Evolutionary conservation across 2,888 invertebrate species (phyloP), one percentile per base, ranked within the genome.

Genomic region (Endotricha flammealis): DNA sequence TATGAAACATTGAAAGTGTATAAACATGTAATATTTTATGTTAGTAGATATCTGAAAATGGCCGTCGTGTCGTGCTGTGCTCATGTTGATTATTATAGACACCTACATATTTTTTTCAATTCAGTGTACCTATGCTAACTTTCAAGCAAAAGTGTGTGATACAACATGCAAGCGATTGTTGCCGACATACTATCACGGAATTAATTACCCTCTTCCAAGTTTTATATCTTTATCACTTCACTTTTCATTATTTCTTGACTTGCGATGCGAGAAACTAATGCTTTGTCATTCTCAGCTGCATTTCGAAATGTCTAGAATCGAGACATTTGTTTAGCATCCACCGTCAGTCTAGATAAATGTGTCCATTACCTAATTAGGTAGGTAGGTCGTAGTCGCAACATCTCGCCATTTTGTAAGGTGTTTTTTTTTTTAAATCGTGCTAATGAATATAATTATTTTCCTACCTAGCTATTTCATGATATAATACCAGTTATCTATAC

Each of bases 1-100:
- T 55, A 56, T 58, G 43, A 59, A 59, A 63, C 63, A 70, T 62
- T 58, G 64, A 64, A 67, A 66, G 57, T 63, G 56, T 48, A 43
- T 48, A 46, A 44, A 48, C 48, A 44, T 46, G 45, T 50, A 45
- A 44, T 53, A 48, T 57, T 50, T 53, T 56, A 34, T 25, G 17
- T 24, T 25, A 24, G 33, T 41, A 10, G 57, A 54, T 57, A 48
- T 61, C 52, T 57, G 53, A 66, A 64, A 64, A 70, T 68, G 60
- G 57, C 64, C 56, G 59, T 48, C 57, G 44, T 55, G 50, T 53
- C 56, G 54, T 32, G 38, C 38, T 43, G 22, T 32, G 16, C 31
- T 40, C 41, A n/a, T n/a, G n/a, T n/a, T n/a, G n/a, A 37, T 32
- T 36, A 44, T 32, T 30, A 31, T 40, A 32, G 34, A 32, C 29